phyloP scores from a whole-genome alignment of 2,797 vertebrate genomes.

The Macropus fuliginosus region DNA sequence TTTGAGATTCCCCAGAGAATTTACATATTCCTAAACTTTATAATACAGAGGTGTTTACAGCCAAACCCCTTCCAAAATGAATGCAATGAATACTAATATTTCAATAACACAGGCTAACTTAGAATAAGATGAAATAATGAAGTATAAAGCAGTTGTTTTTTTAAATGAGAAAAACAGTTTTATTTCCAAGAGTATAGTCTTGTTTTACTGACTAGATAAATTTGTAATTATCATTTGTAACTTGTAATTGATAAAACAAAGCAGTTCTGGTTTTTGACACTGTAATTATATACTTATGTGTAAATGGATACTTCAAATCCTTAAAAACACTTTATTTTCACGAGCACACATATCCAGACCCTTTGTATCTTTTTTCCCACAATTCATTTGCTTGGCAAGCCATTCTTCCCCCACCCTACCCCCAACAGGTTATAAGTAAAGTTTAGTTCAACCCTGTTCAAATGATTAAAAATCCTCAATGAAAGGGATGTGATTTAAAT shows the following conservation, averaged over 20 bases:
- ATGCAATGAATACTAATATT: background rate
- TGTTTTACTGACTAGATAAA: conserved; percentile 47
- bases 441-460: background rate
- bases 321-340: background rate
- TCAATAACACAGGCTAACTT: background rate
- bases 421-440: background rate
- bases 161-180: background rate
- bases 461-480: background rate
- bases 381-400: background rate
- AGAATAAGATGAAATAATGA: background rate
- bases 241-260: conserved; percentile 51
- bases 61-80: background rate
- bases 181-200: background rate
- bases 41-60: background rate
- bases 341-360: background rate
- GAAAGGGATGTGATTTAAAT: background rate
- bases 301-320: background rate
- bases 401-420: background rate
- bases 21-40: background rate
- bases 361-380: background rate
- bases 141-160: background rate
- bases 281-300: conserved; percentile 55
- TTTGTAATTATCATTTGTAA: conserved; percentile 53
- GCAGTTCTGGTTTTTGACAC: conserved; percentile 31
- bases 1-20: background rate